Percentiles rank a stretch among this genome's conserved stretches.
Conservation (phyloP, 2,888 invertebrate species). For the Watsonalla cultraria region DNA sequence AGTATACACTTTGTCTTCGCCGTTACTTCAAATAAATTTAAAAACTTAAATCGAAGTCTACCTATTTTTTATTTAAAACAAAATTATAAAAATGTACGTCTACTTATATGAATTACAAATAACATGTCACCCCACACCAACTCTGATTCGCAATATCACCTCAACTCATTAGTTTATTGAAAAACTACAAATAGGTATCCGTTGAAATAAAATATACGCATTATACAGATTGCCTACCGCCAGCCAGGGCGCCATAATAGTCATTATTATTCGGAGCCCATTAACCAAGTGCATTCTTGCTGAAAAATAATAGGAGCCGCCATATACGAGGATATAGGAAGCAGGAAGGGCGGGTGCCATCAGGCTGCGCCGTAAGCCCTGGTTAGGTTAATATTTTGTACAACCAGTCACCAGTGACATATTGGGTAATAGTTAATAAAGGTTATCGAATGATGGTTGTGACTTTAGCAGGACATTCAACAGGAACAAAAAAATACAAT, state of each 20-base stretch:
- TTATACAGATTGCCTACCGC: slow-evolving; percentile 65
- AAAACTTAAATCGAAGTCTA: too few relatives aligned
- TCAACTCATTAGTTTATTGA: slow-evolving; percentile 45
- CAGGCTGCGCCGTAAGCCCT: slow-evolving; percentile 6
- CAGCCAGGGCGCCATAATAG: slow-evolving; percentile 45
- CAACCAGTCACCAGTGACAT: too few relatives aligned
- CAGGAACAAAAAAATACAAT: too few relatives aligned
- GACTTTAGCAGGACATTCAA: not conserved
- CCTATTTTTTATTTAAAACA: not conserved
- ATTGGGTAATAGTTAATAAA: too few relatives aligned
- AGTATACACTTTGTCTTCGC: too few relatives aligned
- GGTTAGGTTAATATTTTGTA: slow-evolving; percentile 6
- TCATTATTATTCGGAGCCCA: slow-evolving; percentile 62
- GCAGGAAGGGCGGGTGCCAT: slow-evolving; percentile 35
- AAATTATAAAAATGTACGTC: too few relatives aligned
- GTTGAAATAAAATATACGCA: slow-evolving; percentile 42
- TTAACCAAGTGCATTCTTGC: slow-evolving; percentile 68
- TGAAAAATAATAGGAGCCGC: slow-evolving; percentile 66
- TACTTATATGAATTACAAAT: too few relatives aligned
- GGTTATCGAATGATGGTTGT: not conserved
- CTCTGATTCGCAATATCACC: not conserved
- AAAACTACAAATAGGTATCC: slow-evolving; percentile 41
- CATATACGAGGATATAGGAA: slow-evolving; percentile 42
- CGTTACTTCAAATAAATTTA: too few relatives aligned
- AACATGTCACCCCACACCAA: slow-evolving; percentile 10